Evolutionary conservation across 2,113 vertebrate species (phyloP), one percentile per base, ranked within the genome.

Genomic region (Odontophorus gujanensis): DNA sequence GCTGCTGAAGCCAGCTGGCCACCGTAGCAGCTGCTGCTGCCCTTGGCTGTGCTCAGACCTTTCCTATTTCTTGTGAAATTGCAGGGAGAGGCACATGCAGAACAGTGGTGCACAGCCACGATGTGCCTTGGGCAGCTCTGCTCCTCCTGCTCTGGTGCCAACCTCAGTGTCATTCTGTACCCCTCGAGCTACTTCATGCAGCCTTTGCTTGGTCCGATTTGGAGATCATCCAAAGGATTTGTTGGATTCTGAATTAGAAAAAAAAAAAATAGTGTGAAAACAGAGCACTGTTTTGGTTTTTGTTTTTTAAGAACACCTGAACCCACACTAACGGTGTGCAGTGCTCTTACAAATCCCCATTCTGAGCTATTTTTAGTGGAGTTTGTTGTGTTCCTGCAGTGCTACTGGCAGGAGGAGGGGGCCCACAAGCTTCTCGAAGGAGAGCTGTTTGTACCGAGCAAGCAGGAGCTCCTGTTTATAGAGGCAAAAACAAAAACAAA

Each of bases 391-490:
- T 89, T 81, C 87, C 85, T 93, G 85, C 45, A 85, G 47, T 71
- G 28, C 38, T 71, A 73, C 72, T 77, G 63, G 67, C 13, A n/a
- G 74, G 80, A 38, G 16, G 55, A 15, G 53, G 21, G 13, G n/a
- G 7, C 38, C 0, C 45, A 85, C 25, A 45, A 90, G 75, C 7
- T 68, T 86, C 83, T 94, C 9, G 30, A 88, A 84, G 74, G 66
- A 89, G 51, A 94, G 66, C 61, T 94, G 82, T 88, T 96, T 92
- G 90, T 92, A 73, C 47, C 53, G 73, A 85, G 63, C 50, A 89
- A 96, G 80, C 89, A 92, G 89, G 72, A 85, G 95, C 93, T 96
- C 85, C 94, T 94, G 87, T 95, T 97, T 92, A 91, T 87, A 92
- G 76, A 95, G 87, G 87, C 87, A 92, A 89, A 94, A 95, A 13